Base-by-base conservation (phyloP, 2,113 vertebrate species). In the Caloenas nicobarica region DNA sequence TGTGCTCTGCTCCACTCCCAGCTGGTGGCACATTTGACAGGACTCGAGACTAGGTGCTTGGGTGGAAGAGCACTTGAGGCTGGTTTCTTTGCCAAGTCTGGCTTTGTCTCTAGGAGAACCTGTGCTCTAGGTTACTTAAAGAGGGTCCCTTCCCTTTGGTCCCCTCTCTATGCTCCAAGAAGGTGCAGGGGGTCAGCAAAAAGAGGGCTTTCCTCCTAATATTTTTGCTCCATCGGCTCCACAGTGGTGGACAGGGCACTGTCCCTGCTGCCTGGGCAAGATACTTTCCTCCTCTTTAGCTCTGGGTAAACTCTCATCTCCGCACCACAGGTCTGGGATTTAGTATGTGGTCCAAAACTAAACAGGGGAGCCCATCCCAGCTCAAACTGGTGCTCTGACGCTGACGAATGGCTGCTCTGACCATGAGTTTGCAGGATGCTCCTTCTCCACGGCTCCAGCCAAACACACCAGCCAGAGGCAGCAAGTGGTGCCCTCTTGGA, bases 341-440 rank as follows among this genome's bases (percentile, higher is more conserved):
- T 36, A 65, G 8, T 26, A 10, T 0, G 2, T 5, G 26, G 24
- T 44, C n/a, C 44, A 36, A 34, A 61, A 2, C 26, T 7, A 9
- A 28, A 2, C 0, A 1, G 73, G 11, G 24, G 6, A 28, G 3
- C 11, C 44, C 60, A 57, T 60, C 33, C 51, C n/a, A 29, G 53
- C 22, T 57, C 1, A 1, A 10, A 11, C n/a, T 2, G 4, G 17
- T 23, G 23, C 3, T 23, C 44, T 44, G 57, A 24, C 0, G 1
- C 48, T 14, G 12, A 9, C 5, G 36, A 68, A 33, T 0, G 21
- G 13, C 46, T n/a, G 46, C 26, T 54, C n/a, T 9, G 7, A 10
- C 51, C 53, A 7, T 8, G 71, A 46, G 5, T 60, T 60, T 80
- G n/a, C 0, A 15, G 68, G 58, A 19, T 68, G 31, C 17, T 87